Evolutionary conservation across 2,888 invertebrate species (phyloP).

Genomic region (Deilephila porcellus): DNA sequence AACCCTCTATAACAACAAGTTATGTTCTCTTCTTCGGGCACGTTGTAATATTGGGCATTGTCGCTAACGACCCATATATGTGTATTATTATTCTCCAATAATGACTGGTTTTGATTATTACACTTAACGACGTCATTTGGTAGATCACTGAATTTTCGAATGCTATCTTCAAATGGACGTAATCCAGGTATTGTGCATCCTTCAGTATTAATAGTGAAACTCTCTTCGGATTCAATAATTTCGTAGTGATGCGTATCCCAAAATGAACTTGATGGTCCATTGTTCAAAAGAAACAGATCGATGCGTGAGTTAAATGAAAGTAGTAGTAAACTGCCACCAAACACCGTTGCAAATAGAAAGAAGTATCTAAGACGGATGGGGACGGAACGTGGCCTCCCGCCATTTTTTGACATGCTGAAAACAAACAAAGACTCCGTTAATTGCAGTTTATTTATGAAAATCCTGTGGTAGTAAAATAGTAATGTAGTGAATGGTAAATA

Average conservation of each 20-base stretch:
- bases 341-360: constrained; percentile 64
- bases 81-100: constrained; percentile 85
- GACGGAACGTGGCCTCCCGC: constrained; percentile 48
- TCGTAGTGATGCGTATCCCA: constrained; percentile 51
- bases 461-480: background rate
- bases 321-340: constrained; percentile 68
- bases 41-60: constrained; percentile 77
- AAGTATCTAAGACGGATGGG: constrained; percentile 66
- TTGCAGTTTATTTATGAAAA: background rate
- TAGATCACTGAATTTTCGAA: constrained; percentile 80
- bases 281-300: constrained; percentile 60
- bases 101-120: constrained; percentile 74
- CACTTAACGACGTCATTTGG: constrained; percentile 82
- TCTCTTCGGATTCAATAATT: constrained; percentile 50
- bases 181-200: constrained; percentile 89
- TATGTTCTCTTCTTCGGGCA: constrained; percentile 71
- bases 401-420: constrained; percentile 70
- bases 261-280: constrained; percentile 49
- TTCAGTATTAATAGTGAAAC: constrained; percentile 85
- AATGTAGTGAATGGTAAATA: background rate
- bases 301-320: constrained; percentile 65
- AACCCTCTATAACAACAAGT: constrained; percentile 87
- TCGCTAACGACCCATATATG: constrained; percentile 83
- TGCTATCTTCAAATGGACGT: constrained; percentile 84
- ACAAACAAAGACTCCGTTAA: constrained; percentile 33